A percentile compares a stretch with the other conserved stretches of the same genome.
These are phyloP conservation scores for Maccullochella peelii DNA, from an alignment of 2,113 vertebrate genomes.

Conservation along the genomic window DNA sequence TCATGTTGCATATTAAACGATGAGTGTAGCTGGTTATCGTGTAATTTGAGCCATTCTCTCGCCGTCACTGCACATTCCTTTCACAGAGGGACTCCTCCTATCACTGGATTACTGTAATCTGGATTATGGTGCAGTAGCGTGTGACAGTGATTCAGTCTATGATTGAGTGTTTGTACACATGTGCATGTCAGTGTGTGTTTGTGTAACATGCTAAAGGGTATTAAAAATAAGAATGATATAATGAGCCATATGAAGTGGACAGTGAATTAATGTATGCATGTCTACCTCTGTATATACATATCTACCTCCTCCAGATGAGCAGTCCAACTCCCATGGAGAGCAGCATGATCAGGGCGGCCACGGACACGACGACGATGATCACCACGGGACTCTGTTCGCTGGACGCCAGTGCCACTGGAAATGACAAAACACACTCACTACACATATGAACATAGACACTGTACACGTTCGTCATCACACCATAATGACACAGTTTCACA, in stretches of 20 bases:
- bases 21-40: not conserved
- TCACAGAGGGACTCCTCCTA: conserved; percentile 14
- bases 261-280: not conserved
- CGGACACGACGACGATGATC: conserved; percentile 86
- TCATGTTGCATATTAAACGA: conserved; percentile 27
- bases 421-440: not conserved
- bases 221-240: conserved; percentile 5
- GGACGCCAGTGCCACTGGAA: conserved; percentile 87
- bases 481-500: not conserved
- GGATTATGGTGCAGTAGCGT: conserved; percentile 52
- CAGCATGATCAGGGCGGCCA: conserved; percentile 88
- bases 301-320: conserved; percentile 91
- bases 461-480: not conserved
- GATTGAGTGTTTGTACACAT: conserved; percentile 24
- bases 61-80: conserved; percentile 10
- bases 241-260: not conserved
- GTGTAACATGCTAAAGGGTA: conserved; percentile 3
- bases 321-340: conserved; percentile 85
- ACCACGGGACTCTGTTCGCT: conserved; percentile 90
- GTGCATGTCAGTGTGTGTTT: conserved; percentile 10
- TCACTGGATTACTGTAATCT: conserved; percentile 66
- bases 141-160: conserved; percentile 14
- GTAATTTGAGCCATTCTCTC: conserved; percentile 15
- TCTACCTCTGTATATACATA: conserved; percentile 4
- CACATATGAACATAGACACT: not conserved